These are phyloP conservation scores for Drosophila mercatorum DNA, from an alignment of 2,888 invertebrate genomes.

Conservation along the genomic window DNA sequence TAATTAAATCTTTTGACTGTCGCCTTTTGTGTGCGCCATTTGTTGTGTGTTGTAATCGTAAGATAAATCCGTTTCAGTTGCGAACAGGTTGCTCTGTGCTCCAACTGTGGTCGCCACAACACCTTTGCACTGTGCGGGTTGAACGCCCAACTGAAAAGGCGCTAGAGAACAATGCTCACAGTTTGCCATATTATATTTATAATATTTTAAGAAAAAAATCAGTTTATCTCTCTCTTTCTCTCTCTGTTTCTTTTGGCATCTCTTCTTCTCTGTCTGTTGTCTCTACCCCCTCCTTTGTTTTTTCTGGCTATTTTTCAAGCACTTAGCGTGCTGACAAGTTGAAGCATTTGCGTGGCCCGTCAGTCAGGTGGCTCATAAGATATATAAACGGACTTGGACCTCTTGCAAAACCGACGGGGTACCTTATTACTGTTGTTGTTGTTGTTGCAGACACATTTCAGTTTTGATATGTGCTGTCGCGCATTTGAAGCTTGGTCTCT, in stretches of 20 bases:
- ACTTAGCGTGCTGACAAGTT: constrained; percentile 81
- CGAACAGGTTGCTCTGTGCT: constrained; percentile 68
- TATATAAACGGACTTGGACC: constrained; percentile 59
- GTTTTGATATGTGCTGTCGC: constrained; percentile 77
- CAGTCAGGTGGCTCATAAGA: constrained; percentile 66
- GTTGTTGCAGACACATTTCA: constrained; percentile 63
- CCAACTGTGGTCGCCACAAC: constrained; percentile 31
- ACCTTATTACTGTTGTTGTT: constrained; percentile 47
- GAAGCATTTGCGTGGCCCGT: constrained; percentile 76
- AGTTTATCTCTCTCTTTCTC: constrained; percentile 12
- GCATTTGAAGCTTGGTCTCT: constrained; percentile 67
- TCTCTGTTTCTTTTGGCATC: not conserved
- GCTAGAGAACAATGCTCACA: constrained; percentile 70
- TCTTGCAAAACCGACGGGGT: constrained; percentile 55
- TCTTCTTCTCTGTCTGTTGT: constrained; percentile 7
- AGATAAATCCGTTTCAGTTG: constrained; percentile 70
- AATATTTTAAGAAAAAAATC: constrained; percentile 53
- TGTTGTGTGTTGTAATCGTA: constrained; percentile 72
- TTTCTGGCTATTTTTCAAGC: constrained; percentile 65
- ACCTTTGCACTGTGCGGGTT: constrained; percentile 69
- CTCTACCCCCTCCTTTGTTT: constrained; percentile 24
- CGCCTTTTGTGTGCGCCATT: constrained; percentile 50
- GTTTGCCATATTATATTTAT: constrained; percentile 54
- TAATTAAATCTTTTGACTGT: constrained; percentile 75
- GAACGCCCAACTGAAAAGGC: constrained; percentile 75